A percentile compares a stretch with the other conserved stretches of the same genome.
Evolutionary conservation across 2,888 invertebrate species (phyloP).

Genomic region (Lepas anatifera): DNA sequence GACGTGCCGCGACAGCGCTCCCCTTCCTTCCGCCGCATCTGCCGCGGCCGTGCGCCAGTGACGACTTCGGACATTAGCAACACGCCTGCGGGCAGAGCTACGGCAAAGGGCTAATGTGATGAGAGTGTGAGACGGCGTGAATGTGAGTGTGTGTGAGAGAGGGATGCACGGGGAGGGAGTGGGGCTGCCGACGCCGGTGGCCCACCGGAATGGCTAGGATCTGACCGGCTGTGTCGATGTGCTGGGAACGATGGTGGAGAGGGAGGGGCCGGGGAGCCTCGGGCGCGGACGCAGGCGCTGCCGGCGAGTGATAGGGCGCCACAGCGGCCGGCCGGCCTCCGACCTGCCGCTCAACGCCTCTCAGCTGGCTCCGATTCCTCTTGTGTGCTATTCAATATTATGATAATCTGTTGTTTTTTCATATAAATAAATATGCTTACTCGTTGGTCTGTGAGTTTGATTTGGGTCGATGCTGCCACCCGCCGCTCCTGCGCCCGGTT

Average conservation of each 20-base stretch:
- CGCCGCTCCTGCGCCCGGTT: not conserved
- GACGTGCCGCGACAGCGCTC: not conserved
- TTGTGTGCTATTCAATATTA: not conserved
- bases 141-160: not conserved
- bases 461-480: not conserved
- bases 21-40: too few species aligned
- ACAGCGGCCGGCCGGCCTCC: not conserved
- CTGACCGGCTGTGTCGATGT: too few species aligned
- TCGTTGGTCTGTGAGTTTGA: not conserved
- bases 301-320: too few species aligned
- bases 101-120: too few species aligned
- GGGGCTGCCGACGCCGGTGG: not conserved
- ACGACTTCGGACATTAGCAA: too few species aligned
- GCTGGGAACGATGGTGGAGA: not conserved
- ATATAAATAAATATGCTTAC: constrained; percentile 9
- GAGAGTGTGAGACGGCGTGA: not conserved
- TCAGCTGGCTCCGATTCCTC: not conserved
- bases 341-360: too few species aligned
- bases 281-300: not conserved
- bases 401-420: constrained; percentile 4
- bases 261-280: not conserved
- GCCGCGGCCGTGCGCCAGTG: too few species aligned
- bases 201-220: too few species aligned
- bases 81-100: too few species aligned
- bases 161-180: not conserved